Percentiles rank a stretch among this genome's conserved stretches.
Evolutionary conservation across 1,140 invertebrate species (phyloP).

Genomic region (Camponotus pennsylvanicus): DNA sequence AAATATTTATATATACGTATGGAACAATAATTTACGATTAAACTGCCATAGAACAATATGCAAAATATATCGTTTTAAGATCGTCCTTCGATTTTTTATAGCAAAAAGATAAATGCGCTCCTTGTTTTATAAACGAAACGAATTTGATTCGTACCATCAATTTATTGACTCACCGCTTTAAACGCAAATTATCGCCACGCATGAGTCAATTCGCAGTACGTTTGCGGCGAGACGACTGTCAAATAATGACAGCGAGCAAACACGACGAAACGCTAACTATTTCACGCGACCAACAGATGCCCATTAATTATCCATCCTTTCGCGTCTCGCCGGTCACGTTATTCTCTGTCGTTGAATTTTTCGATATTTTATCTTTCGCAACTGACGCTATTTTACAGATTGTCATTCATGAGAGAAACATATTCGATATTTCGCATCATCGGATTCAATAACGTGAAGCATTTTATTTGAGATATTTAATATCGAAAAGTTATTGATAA

Average conservation of each 20-base stretch:
- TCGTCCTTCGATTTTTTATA: too few relatives aligned
- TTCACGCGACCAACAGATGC: conserved; percentile 31
- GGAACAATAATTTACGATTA: not conserved
- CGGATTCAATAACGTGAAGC: not conserved
- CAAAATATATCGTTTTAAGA: not conserved
- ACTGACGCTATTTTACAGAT: not conserved
- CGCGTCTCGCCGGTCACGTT: not conserved
- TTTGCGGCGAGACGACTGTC: conserved; percentile 69
- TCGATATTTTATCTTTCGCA: not conserved
- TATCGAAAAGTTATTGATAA: not conserved
- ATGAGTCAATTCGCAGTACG: conserved; percentile 49
- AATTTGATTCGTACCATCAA: conserved; percentile 16
- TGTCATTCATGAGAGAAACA: not conserved
- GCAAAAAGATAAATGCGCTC: not conserved
- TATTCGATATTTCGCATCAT: not conserved
- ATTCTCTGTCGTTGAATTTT: not conserved
- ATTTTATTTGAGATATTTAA: not conserved
- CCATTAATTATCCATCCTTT: conserved; percentile 60
- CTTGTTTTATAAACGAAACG: not conserved
- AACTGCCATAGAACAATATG: not conserved
- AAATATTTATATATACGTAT: not conserved
- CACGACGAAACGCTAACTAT: conserved; percentile 50
- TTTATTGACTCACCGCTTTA: conserved; percentile 71
- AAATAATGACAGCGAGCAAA: conserved; percentile 73
- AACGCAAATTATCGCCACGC: conserved; percentile 70